phyloP scores from a whole-genome alignment of 2,888 invertebrate genomes.

The Zootermopsis nevadensis region DNA sequence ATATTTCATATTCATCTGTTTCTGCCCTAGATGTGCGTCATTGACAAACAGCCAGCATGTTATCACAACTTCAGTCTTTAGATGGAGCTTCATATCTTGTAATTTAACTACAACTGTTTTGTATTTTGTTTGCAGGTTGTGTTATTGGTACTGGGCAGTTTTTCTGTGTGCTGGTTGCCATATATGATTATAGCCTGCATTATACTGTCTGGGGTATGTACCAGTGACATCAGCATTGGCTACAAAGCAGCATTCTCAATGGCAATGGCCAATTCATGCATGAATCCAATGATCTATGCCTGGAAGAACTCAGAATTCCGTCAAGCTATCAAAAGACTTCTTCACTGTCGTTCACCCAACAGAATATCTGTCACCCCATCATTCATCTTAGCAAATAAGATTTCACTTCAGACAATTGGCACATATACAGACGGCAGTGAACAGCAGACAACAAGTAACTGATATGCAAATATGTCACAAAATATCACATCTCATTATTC shows the following conservation, averaged over 20 bases:
- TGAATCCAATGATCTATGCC: conserved; percentile 86
- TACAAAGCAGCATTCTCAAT: conserved; percentile 77
- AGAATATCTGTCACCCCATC: conserved; percentile 18
- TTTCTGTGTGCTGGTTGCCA: conserved; percentile 85
- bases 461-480: too few relatives aligned
- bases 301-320: conserved; percentile 87
- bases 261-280: conserved; percentile 82
- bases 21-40: too few relatives aligned
- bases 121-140: conserved; percentile 73
- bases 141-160: conserved; percentile 80
- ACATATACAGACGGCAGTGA: conserved; percentile 3
- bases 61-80: too few relatives aligned
- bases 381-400: conserved; percentile 35
- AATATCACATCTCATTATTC: too few relatives aligned
- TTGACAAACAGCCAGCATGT: too few relatives aligned
- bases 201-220: conserved; percentile 66
- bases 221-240: conserved; percentile 59
- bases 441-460: neutral
- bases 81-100: neutral
- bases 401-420: conserved; percentile 20
- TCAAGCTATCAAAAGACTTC: conserved; percentile 75
- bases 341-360: conserved; percentile 75
- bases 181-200: conserved; percentile 77
- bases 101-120: neutral
- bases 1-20: too few relatives aligned